Conservation (phyloP, 2,888 invertebrate species). For the Steinernema scapterisci region DNA sequence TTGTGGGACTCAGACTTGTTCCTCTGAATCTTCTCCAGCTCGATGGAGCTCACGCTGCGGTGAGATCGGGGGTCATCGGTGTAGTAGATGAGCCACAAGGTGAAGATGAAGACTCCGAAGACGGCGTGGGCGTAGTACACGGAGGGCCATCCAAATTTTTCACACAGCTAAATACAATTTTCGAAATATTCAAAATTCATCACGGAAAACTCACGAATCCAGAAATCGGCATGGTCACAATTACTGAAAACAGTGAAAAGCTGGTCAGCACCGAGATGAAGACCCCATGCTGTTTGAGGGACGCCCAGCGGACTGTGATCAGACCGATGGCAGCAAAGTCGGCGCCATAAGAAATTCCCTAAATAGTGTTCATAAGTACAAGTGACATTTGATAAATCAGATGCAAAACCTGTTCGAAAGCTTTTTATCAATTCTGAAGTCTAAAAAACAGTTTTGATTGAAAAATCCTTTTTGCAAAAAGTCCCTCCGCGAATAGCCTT, state of each 20-base stretch:
- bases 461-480: no score
- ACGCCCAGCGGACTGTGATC: conserved; percentile 55
- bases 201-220: conserved; percentile 48
- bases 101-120: conserved; percentile 42
- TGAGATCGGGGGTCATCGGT: conserved; percentile 48
- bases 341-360: conserved; percentile 45
- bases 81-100: conserved; percentile 49
- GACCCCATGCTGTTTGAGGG: conserved; percentile 55
- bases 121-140: conserved; percentile 58
- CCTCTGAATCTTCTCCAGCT: conserved; percentile 49
- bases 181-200: no score
- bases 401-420: no score
- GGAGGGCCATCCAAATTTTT: conserved; percentile 59
- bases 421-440: no score
- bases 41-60: conserved; percentile 43
- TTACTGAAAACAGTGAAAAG: conserved; percentile 56
- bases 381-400: no score
- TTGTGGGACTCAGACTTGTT: conserved; percentile 49
- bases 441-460: no score
- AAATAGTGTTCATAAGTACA: neutral
- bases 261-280: conserved; percentile 60
- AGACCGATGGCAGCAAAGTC: conserved; percentile 51
- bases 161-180: conserved; percentile 37
- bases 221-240: conserved; percentile 57
- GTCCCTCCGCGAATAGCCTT: no score